Evolutionary conservation across 2,797 vertebrate species (phyloP), one percentile per base, ranked within the genome.

Genomic region (Trematomus bernacchii): DNA sequence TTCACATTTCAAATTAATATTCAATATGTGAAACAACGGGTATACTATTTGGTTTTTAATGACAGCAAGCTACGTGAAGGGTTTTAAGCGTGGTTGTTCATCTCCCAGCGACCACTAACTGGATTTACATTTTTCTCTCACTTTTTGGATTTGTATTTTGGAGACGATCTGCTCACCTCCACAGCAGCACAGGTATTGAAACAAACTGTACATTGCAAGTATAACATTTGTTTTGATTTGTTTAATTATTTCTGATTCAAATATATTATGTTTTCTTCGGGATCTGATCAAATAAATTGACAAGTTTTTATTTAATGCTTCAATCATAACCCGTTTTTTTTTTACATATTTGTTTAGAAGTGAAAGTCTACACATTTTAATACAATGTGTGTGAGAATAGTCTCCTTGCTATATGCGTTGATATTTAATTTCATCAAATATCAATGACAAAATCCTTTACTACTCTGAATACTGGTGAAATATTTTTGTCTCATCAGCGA

Each of bases 131-230:
- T 19, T 19, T 30, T 47, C 55, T 59, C 10, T 51, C 1, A 11
- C 5, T 60, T 43, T 60, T 61, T 65, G 18, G 0, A 64, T 73
- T 57, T 33, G 11, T 21, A 37, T 55, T 53, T 68, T 67, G 74
- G 53, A 66, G 66, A 76, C 2, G 3, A 66, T 42, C 13, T 60
- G 54, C 52, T 55, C 68, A 14, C 10, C 3, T 66, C 30, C 61
- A 43, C 27, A 43, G 18, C 46, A 48, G 16, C 46, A 48, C 50
- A 67, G 83, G 81, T 83, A 77, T 78, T 79, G 3, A 30, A 2
- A 12, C 19, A 43, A 40, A 51, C 10, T 18, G 4, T 3, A 6
- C 1, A 10, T 23, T 43, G 27, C 18, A 54, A 66, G 14, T 68
- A 9, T 57, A 11, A n/a, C 0, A 47, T 19, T 44, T 61, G 0